Conservation (phyloP, 2,797 vertebrate genomes). For the Danio jaintianensis region DNA sequence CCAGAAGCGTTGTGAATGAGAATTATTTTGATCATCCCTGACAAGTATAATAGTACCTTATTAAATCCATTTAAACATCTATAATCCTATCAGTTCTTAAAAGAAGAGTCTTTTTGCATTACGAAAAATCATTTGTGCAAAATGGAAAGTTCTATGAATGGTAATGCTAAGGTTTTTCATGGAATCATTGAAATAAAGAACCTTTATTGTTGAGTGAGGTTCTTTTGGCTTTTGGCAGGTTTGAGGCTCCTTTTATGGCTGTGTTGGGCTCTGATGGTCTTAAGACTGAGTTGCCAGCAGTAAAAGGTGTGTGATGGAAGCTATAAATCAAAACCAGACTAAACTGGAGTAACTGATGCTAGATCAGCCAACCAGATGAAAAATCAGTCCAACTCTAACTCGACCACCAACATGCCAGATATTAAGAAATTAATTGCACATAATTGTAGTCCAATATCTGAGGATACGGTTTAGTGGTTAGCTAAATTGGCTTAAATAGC, state of each 20-base stretch:
- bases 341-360: constrained; percentile 63
- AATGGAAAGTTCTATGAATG: too few relatives aligned
- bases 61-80: not conserved
- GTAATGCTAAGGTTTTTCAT: too few relatives aligned
- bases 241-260: constrained; percentile 57
- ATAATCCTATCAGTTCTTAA: too few relatives aligned
- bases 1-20: not conserved
- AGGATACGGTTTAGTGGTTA: constrained; percentile 15
- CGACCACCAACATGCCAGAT: constrained; percentile 6
- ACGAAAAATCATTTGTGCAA: too few relatives aligned
- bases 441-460: not conserved
- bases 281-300: constrained; percentile 66
- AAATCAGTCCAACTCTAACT: constrained; percentile 2
- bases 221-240: constrained; percentile 58
- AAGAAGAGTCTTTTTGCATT: too few relatives aligned
- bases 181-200: too few relatives aligned
- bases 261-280: constrained; percentile 62
- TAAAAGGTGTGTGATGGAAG: constrained; percentile 62
- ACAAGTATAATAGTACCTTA: not conserved
- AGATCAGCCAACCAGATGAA: constrained; percentile 21
- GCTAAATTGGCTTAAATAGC: not conserved
- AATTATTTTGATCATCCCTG: not conserved
- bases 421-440: not conserved
- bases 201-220: not conserved
- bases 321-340: constrained; percentile 75